A percentile compares a stretch with the other conserved stretches of the same genome.
Evolutionary conservation across 2,797 vertebrate genomes (phyloP).

Genomic region (Acomys russatus): DNA sequence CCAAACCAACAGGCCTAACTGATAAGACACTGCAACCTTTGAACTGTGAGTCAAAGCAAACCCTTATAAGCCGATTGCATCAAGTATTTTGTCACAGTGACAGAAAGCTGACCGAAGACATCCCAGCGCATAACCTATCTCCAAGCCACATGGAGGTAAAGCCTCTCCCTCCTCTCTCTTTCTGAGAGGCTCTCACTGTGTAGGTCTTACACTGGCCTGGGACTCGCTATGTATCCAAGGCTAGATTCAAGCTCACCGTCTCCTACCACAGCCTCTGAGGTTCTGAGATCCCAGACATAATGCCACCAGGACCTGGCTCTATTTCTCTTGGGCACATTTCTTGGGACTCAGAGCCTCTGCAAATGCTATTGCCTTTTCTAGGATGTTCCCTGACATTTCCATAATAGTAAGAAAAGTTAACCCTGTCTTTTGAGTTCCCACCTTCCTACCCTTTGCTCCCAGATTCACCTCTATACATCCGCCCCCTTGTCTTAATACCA

Average conservation of each 20-base stretch:
- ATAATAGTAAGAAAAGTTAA: neutral
- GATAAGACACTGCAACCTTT: neutral
- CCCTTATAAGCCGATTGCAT: neutral
- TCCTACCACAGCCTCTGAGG: neutral
- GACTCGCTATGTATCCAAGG: neutral
- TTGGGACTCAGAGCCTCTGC: neutral
- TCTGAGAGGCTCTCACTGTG: neutral
- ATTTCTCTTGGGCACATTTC: neutral
- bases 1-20: neutral
- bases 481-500: neutral
- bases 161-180: too few relatives aligned
- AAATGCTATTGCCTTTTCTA: constrained; percentile 20
- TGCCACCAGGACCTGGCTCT: neutral
- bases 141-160: neutral
- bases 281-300: neutral
- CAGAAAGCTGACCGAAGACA: neutral
- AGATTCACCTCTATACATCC: neutral
- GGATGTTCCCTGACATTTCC: constrained; percentile 48
- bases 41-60: neutral
- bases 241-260: neutral
- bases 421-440: neutral
- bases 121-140: neutral
- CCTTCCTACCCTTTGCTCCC: neutral
- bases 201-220: neutral
- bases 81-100: neutral